Evolutionary conservation across 1,140 invertebrate genomes (phyloP).

Genomic region (Penaeus chinensis): DNA sequence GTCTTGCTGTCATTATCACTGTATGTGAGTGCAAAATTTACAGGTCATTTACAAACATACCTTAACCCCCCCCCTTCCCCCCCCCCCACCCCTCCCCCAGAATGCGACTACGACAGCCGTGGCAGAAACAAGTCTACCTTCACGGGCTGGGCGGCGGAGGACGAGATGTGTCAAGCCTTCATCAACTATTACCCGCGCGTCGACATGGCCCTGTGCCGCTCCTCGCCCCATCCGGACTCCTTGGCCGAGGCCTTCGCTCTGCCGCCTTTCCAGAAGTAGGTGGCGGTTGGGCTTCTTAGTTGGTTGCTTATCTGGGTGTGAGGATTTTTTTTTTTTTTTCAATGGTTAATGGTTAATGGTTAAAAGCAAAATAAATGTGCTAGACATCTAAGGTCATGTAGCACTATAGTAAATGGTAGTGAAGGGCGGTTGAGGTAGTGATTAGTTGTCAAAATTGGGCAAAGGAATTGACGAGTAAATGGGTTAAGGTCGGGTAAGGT

Average conservation of each 20-base stretch:
- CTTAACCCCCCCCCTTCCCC: background rate
- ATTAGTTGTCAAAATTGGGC: no score
- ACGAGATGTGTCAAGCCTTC: slow-evolving; percentile 59
- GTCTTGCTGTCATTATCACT: background rate
- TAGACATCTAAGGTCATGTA: no score
- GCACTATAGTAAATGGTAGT: no score
- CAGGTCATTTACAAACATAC: background rate
- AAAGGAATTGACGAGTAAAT: no score
- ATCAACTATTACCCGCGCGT: slow-evolving; percentile 56
- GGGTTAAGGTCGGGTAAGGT: no score
- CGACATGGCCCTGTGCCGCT: slow-evolving; percentile 49
- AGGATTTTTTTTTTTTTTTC: no score
- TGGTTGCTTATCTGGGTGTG: no score
- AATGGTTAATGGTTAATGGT: no score
- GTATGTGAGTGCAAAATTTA: background rate
- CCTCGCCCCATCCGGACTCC: slow-evolving; percentile 28
- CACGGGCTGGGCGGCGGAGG: slow-evolving; percentile 36
- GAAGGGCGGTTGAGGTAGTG: no score
- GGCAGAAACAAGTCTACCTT: slow-evolving; percentile 19
- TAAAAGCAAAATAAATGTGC: no score
- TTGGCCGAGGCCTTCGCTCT: background rate
- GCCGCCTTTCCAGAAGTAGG: slow-evolving; percentile 13
- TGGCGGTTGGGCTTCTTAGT: background rate
- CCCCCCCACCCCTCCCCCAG: background rate
- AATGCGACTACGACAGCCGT: slow-evolving; percentile 52